These are phyloP conservation scores for Microtus oregoni DNA, from an alignment of 2,113 vertebrate species.

Conservation along the genomic window DNA sequence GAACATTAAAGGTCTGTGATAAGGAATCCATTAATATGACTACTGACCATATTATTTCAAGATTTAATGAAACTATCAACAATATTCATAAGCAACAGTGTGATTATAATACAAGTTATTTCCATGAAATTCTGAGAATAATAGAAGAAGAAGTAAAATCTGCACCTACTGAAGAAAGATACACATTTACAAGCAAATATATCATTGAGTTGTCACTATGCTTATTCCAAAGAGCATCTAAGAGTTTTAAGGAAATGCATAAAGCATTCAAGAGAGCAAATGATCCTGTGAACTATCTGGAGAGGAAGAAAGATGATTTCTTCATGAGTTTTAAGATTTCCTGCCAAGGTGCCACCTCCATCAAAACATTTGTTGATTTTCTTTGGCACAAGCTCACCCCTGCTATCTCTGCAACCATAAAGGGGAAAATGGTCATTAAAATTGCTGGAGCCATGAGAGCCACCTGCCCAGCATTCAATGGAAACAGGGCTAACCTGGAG, in stretches of 20 bases:
- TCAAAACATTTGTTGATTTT: constrained; percentile 82
- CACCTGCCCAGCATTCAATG: constrained; percentile 80
- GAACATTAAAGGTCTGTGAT: background rate
- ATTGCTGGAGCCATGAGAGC: constrained; percentile 81
- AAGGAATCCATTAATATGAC: background rate
- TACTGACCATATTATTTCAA: background rate
- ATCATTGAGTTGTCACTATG: constrained; percentile 76
- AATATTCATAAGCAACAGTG: background rate
- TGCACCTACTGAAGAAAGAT: constrained; percentile 47
- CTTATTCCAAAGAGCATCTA: constrained; percentile 73
- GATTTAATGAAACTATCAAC: constrained; percentile 50
- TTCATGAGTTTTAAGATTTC: constrained; percentile 83
- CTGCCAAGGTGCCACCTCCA: constrained; percentile 83
- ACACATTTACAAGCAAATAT: constrained; percentile 75
- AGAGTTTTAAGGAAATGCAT: constrained; percentile 80
- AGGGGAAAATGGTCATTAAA: constrained; percentile 72
- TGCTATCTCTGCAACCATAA: constrained; percentile 62
- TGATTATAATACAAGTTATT: constrained; percentile 75
- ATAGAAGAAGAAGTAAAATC: constrained; percentile 63
- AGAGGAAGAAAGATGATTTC: constrained; percentile 84
- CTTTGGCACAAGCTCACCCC: constrained; percentile 85
- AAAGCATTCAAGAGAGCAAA: constrained; percentile 78
- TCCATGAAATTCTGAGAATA: constrained; percentile 74
- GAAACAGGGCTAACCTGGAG: constrained; percentile 86
- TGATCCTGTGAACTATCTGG: constrained; percentile 76